Conservation (phyloP, 2,888 invertebrate genomes). For the Drosophila quasianomalipes region DNA sequence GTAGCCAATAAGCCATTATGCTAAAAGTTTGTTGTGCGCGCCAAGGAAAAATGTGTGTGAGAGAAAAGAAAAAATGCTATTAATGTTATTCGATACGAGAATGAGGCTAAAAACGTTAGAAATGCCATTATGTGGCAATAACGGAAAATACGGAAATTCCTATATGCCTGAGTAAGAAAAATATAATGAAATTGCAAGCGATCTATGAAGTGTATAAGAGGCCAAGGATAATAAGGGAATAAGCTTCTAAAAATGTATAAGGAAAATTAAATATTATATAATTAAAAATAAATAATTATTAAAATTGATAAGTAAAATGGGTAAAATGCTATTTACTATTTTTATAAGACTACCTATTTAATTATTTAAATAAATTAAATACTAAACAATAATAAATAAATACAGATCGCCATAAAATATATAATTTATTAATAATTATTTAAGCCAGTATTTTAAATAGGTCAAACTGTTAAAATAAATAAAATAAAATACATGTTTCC, state of each 20-base stretch:
- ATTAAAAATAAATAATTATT: neutral
- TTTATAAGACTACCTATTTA: neutral
- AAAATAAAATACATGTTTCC: too few species aligned
- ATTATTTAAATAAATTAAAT: neutral
- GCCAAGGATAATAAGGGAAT: neutral
- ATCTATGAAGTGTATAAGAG: neutral
- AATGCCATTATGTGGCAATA: conserved; percentile 37
- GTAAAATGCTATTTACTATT: neutral
- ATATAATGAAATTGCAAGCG: conserved; percentile 8
- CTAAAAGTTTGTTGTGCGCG: conserved; percentile 56
- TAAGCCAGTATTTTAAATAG: too few species aligned
- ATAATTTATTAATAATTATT: too few species aligned
- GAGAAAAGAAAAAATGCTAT: conserved; percentile 30
- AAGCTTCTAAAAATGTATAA: neutral
- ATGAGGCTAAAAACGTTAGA: conserved; percentile 26
- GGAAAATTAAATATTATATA: neutral
- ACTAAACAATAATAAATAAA: neutral
- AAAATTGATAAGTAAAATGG: neutral
- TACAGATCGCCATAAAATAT: neutral
- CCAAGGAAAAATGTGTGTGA: conserved; percentile 43
- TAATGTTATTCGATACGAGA: conserved; percentile 53
- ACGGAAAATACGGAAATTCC: neutral
- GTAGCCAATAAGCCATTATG: conserved; percentile 62
- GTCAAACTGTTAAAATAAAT: too few species aligned
- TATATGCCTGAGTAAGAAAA: neutral